Base-by-base conservation (phyloP, 2,113 vertebrate species). In the Siniperca knerii region DNA sequence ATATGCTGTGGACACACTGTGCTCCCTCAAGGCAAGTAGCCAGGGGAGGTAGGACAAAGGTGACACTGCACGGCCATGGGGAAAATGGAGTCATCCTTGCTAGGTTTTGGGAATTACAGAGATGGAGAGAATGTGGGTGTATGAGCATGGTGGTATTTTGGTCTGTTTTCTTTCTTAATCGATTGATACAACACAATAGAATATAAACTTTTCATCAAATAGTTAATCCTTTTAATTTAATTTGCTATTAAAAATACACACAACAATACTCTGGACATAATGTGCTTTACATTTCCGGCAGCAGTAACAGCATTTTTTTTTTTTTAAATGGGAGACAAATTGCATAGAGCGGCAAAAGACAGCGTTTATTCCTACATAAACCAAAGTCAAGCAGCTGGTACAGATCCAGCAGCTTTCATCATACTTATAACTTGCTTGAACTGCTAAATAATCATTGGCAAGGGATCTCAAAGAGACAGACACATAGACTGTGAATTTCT, bases 31-130 rank as follows among this genome's bases (percentile, higher is more conserved):
- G 75, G 65, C 70, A 6, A 72, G 62, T 57, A 62, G 50, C 66
- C 69, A 18, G 15, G 62, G 52, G 42, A 81, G 57, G 79, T 7
- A 18, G 90, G 89, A 89, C 83, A 90, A 83, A 87, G 89, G 81
- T 77, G 61, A 79, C 50, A 55, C 77, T 48, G 58, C n/a, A n/a
- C 40, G 42, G 81, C 77, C 48, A 69, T 46, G 10, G 20, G 64
- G 72, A 81, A 84, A 71, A 86, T 80, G 66, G 65, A 84, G 65
- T 87, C 80, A 89, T 89, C 60, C 58, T 3, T 70, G 84, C 55
- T 57, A 11, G 58, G 21, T 77, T 69, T 74, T 54, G 69, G 80
- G 44, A 81, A 64, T 79, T 69, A 62, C 62, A 65, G 23, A 48
- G 66, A 58, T 60, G 5, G n/a, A 57, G 18, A 84, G 66, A 70